Conservation (phyloP, 2,888 invertebrate species). For the Mesochorus sp. region DNA sequence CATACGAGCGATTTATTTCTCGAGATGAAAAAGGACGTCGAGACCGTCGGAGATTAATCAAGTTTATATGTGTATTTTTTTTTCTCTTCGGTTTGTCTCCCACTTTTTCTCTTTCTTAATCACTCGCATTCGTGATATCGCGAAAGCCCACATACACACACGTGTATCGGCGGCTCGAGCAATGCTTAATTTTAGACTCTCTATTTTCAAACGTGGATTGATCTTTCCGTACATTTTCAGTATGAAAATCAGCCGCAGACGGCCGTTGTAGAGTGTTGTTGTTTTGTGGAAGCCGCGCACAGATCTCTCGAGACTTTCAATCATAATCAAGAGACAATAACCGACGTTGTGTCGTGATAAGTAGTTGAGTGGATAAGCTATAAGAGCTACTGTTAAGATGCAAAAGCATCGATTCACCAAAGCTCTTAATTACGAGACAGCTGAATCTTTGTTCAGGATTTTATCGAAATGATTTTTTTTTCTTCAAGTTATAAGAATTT, state of each 20-base stretch:
- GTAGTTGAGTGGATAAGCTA: constrained; percentile 37
- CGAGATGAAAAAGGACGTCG: neutral
- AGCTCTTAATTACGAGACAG: constrained; percentile 45
- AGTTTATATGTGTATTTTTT: neutral
- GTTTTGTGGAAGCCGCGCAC: constrained; percentile 14
- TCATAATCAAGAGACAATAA: constrained; percentile 51
- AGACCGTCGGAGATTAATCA: neutral
- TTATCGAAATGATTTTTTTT: too few species aligned
- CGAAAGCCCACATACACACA: neutral
- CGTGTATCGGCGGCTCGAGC: constrained; percentile 10
- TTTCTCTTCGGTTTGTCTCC: too few species aligned
- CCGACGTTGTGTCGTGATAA: constrained; percentile 47
- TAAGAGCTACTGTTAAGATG: too few species aligned
- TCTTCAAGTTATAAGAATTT: too few species aligned
- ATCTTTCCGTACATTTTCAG: neutral
- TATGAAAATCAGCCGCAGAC: constrained; percentile 28
- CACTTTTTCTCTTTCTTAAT: neutral
- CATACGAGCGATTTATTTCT: neutral
- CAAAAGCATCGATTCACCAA: neutral
- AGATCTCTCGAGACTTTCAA: constrained; percentile 35
- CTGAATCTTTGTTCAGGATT: too few species aligned
- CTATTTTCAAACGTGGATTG: constrained; percentile 44
- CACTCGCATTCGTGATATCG: constrained; percentile 11
- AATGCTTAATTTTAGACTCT: constrained; percentile 56
- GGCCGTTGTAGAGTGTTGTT: constrained; percentile 31